Conservation (phyloP, 1,140 invertebrate species). For the Heliothis subflexa region DNA sequence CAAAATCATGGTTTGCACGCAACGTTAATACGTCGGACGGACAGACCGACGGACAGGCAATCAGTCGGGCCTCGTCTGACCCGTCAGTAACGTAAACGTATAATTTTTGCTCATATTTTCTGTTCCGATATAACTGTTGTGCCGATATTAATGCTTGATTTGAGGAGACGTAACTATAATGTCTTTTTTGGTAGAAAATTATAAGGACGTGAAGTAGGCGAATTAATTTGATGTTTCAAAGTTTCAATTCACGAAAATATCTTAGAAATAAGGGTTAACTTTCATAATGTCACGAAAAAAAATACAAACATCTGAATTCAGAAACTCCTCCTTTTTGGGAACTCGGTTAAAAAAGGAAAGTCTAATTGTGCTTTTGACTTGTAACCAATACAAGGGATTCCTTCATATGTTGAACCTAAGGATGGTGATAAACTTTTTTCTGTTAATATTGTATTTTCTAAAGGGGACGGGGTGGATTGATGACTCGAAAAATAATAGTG, state of each 20-base stretch:
- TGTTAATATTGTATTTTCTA: no score
- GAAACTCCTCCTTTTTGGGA: no score
- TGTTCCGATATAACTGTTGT: slow-evolving; percentile 22
- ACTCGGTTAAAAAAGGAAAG: no score
- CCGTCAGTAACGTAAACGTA: slow-evolving; percentile 43
- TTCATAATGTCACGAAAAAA: no score
- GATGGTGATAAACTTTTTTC: no score
- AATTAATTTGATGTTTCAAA: background rate
- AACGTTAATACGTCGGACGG: slow-evolving; percentile 45
- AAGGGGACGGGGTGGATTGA: no score
- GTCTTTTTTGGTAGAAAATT: background rate
- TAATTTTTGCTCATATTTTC: slow-evolving; percentile 53
- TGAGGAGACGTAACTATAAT: background rate
- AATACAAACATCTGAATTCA: no score
- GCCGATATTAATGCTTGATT: background rate
- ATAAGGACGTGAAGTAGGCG: background rate
- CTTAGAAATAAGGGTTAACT: background rate
- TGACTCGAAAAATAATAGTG: no score
- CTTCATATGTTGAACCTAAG: no score
- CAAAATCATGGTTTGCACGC: slow-evolving; percentile 47
- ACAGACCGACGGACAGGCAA: slow-evolving; percentile 63
- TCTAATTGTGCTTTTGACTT: no score
- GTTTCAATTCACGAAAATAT: no score
- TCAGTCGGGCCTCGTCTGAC: slow-evolving; percentile 52
- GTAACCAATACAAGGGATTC: no score